Evolutionary conservation across 2,797 vertebrate genomes (phyloP).

Genomic region (Cuculus canorus): DNA sequence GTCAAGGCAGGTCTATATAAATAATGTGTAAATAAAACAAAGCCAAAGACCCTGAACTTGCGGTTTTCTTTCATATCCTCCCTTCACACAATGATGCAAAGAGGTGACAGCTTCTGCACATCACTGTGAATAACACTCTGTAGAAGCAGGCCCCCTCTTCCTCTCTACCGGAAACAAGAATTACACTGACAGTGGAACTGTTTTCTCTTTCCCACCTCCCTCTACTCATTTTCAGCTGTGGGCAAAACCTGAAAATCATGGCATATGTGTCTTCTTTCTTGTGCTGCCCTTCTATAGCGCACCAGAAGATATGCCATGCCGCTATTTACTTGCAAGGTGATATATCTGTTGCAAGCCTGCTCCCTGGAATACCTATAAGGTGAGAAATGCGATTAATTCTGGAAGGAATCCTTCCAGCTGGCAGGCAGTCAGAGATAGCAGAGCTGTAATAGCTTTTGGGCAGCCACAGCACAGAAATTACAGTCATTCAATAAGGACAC

Average conservation of each 20-base stretch:
- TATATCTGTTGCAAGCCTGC: background rate
- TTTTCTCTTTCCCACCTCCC: background rate
- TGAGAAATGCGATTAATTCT: slow-evolving; percentile 52
- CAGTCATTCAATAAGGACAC: slow-evolving; percentile 41
- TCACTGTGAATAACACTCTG: background rate
- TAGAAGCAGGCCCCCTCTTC: background rate
- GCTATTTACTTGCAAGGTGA: background rate
- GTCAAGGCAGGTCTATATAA: background rate
- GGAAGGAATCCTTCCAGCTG: slow-evolving; percentile 39
- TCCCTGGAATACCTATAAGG: slow-evolving; percentile 31
- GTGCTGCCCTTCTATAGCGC: background rate
- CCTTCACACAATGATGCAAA: background rate
- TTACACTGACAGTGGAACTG: background rate
- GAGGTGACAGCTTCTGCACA: background rate
- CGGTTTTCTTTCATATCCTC: background rate
- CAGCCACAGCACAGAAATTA: slow-evolving; percentile 50
- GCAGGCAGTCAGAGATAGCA: slow-evolving; percentile 57
- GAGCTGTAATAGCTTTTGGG: slow-evolving; percentile 29
- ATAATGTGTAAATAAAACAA: background rate
- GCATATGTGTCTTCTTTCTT: background rate
- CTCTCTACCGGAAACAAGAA: background rate
- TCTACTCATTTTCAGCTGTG: background rate
- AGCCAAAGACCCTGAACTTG: background rate
- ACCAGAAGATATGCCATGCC: rapidly evolving
- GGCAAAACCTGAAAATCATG: background rate